Evolutionary conservation across 2,888 invertebrate species (phyloP), one percentile per base, ranked within the genome.

Genomic region (Sisyra terminalis): DNA sequence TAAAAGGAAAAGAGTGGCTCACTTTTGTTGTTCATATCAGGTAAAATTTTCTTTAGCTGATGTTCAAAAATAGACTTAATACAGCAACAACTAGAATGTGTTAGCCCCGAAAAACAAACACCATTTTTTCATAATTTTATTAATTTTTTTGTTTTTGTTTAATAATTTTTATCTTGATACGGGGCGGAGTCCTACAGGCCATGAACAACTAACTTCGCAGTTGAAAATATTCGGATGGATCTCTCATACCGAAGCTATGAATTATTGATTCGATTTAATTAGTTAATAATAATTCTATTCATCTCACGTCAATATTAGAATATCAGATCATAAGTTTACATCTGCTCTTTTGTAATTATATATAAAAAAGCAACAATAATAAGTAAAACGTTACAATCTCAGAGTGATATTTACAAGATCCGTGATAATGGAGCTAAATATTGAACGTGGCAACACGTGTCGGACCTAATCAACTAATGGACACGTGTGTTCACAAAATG

Each of bases 41-140:
- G 42, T 42, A 42, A 42, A 37, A 7, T 37, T 37, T 37, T 37
- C 18, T 34, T 14, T 40, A 30, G 29, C 30, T 29, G 40, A 40
- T 40, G 40, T 40, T 40, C 29, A 57, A 59, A 59, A 60, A 59
- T 60, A 60, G 58, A 50, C 56, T 57, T 55, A 57, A 58, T 15
- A 37, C 60, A 63, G 62, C 60, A 61, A 62, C 61, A 61, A 59
- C 60, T 61, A 63, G 56, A 37, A 18, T 37, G 37, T 37, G 37
- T 37, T 24, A 37, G 16, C 37, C 37, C 37, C 37, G 16, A 37
- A 37, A 18, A 37, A n/a, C n/a, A 16, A 3, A 32, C n/a, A 32
- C 24, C 24, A 24, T 24, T 24, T 24, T 24, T 24, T 24, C 24
- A 24, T 24, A 24, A 24, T 24, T 24, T 45, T 42, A 40, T 39